Conservation (phyloP, 1,140 invertebrate genomes). For the Bombus waltoni region DNA sequence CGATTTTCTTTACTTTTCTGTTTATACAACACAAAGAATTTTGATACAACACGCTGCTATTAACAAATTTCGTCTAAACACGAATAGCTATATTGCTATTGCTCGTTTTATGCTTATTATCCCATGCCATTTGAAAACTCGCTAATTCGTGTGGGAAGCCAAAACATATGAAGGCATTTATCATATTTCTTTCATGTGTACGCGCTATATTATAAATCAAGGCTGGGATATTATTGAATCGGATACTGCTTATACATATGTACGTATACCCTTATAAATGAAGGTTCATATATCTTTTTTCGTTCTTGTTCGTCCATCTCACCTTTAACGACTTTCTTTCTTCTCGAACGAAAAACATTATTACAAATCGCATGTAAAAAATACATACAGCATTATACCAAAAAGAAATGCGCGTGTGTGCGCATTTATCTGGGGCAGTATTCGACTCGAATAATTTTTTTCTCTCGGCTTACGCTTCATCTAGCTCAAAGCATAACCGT, state of each 20-base stretch:
- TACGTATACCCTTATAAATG: constrained; percentile 16
- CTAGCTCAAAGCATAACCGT: neutral
- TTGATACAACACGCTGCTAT: neutral
- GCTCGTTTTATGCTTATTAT: constrained; percentile 20
- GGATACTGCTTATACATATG: constrained; percentile 36
- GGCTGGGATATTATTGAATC: constrained; percentile 56
- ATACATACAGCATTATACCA: neutral
- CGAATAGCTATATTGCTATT: constrained; percentile 10
- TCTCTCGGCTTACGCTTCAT: constrained; percentile 3
- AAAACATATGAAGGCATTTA: constrained; percentile 82
- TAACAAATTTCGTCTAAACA: constrained; percentile 29
- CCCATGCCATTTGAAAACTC: constrained; percentile 52
- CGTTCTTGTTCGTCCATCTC: neutral
- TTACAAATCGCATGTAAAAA: neutral
- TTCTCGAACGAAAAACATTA: constrained; percentile 33
- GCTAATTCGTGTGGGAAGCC: constrained; percentile 75
- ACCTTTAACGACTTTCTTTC: neutral
- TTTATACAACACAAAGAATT: neutral
- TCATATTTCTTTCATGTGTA: constrained; percentile 60
- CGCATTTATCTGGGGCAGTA: constrained; percentile 43
- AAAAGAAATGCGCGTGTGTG: constrained; percentile 50
- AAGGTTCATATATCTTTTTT: constrained; percentile 2
- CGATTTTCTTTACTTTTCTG: neutral
- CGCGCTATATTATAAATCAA: constrained; percentile 56
- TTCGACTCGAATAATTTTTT: constrained; percentile 48